phyloP scores from a whole-genome alignment of 1,140 invertebrate genomes.

The Meloidogyne hapla region DNA sequence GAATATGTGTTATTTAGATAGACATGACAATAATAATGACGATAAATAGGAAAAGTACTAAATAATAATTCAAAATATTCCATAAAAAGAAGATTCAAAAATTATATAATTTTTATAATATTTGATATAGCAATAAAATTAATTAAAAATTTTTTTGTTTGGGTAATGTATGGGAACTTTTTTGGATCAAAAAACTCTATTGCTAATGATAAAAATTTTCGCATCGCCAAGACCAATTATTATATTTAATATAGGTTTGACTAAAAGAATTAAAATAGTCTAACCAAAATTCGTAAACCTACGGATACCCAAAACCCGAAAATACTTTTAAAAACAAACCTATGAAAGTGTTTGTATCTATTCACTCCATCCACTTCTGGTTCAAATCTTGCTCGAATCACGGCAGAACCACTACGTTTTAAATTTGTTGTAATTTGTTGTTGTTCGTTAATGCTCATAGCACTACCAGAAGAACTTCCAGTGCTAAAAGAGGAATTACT shows the following conservation, averaged over 20 bases:
- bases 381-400: conserved; percentile 33
- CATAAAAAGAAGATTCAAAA: too few relatives aligned
- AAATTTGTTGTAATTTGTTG: neutral
- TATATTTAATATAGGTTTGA: too few relatives aligned
- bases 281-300: too few relatives aligned
- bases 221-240: too few relatives aligned
- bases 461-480: neutral
- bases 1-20: neutral
- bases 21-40: neutral
- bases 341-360: conserved; percentile 44
- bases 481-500: neutral
- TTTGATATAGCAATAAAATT: too few relatives aligned
- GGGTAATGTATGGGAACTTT: too few relatives aligned
- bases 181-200: too few relatives aligned
- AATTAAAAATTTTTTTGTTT: too few relatives aligned
- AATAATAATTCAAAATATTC: too few relatives aligned
- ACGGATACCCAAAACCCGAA: neutral
- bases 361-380: conserved; percentile 40
- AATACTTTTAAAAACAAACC: conserved; percentile 15
- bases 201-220: too few relatives aligned
- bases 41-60: neutral
- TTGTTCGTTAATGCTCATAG: neutral
- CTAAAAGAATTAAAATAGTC: too few relatives aligned
- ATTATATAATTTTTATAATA: too few relatives aligned
- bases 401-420: conserved; percentile 33